Evolutionary conservation across 2,888 invertebrate species (phyloP), one percentile per base, ranked within the genome.

Genomic region (Theodoxus fluviatilis): DNA sequence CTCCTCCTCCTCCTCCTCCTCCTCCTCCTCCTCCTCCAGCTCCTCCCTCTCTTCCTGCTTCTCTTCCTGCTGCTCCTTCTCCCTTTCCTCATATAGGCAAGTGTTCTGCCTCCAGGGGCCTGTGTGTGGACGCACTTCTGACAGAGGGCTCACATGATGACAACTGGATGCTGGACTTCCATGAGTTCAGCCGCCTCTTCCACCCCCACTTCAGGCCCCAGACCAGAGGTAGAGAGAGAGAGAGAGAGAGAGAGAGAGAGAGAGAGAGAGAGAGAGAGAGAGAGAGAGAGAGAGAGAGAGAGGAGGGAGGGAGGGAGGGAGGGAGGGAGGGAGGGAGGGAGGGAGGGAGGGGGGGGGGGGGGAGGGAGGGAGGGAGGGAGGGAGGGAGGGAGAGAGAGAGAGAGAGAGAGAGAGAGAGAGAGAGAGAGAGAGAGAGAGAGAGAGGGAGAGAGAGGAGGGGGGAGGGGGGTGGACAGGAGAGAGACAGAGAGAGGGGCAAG

Each of bases 191-290:
- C n/a, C n/a, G n/a, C n/a, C n/a, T n/a, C n/a, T n/a, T n/a, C n/a
- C n/a, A n/a, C n/a, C n/a, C n/a, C n/a, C n/a, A n/a, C n/a, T n/a
- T n/a, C n/a, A n/a, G n/a, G n/a, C n/a, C n/a, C n/a, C n/a, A 52
- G n/a, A n/a, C n/a, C 31, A 15, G 61, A 65, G 25, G 35, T 6
- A 33, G 15, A 52, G 52, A 67, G 35, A 67, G 67, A 67, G 35
- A 67, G 52, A 52, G 35, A 49, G 33, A 52, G 35, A 52, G 33
- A 67, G 35, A 67, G 33, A 67, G 52, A 67, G 35, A 61, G 37
- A 52, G 37, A 67, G 67, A 35, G 37, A 67, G 25, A 28, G 25
- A 67, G 61, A 61, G 37, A 35, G 35, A 61, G n/a, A 61, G 18
- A 61, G 37, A 35, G 35, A 61, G 61, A 33, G 12, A 61, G 37